Evolutionary conservation across 1,140 invertebrate genomes (phyloP).

Genomic region (Drosophila bocqueti): DNA sequence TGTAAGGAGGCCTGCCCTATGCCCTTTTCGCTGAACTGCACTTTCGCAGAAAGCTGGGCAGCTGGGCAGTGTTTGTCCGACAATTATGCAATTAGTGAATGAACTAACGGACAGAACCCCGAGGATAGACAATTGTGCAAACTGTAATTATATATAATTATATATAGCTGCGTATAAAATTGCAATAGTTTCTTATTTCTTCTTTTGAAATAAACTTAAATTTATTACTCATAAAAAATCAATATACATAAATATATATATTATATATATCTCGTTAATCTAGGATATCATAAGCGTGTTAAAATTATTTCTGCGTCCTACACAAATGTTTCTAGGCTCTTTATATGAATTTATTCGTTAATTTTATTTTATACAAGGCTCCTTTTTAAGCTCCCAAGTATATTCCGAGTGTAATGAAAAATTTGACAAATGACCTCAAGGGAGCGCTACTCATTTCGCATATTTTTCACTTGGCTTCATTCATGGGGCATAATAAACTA

Average conservation of each 20-base stretch:
- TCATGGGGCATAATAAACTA: slow-evolving; percentile 57
- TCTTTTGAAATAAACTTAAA: too few relatives aligned
- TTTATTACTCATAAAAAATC: too few relatives aligned
- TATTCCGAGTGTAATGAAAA: neutral
- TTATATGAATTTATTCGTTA: too few relatives aligned
- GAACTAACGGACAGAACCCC: neutral
- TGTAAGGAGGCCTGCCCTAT: slow-evolving; percentile 35
- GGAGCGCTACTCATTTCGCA: slow-evolving; percentile 10
- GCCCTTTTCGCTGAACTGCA: slow-evolving; percentile 32
- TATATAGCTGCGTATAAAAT: too few relatives aligned
- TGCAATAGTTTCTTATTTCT: too few relatives aligned
- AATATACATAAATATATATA: too few relatives aligned
- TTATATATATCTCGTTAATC: too few relatives aligned
- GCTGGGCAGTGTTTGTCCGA: slow-evolving; percentile 2
- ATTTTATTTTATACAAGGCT: neutral
- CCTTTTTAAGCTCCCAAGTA: too few relatives aligned
- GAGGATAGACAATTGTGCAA: neutral
- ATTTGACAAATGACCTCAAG: slow-evolving; percentile 36
- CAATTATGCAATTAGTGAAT: slow-evolving; percentile 48
- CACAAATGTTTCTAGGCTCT: too few relatives aligned
- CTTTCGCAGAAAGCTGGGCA: slow-evolving; percentile 13
- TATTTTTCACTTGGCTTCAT: slow-evolving; percentile 31
- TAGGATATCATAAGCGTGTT: too few relatives aligned
- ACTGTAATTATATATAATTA: neutral
- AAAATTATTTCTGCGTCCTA: too few relatives aligned